Base-by-base conservation (phyloP, 1,140 invertebrate species). In the Drosophila nikananu region DNA sequence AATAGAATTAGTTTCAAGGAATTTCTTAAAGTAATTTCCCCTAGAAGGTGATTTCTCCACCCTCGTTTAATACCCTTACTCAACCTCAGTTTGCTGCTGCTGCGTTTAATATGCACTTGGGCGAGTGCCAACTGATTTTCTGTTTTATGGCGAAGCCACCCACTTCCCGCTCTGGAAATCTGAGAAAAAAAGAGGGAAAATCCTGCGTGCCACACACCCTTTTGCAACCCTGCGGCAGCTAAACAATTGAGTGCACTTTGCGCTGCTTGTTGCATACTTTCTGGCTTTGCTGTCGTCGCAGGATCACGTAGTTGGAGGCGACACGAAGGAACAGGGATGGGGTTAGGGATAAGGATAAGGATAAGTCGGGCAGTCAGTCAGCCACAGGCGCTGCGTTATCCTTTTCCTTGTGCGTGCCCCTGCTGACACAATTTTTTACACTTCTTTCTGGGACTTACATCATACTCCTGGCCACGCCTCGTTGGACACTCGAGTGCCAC, bases 401-500 rank as follows among this genome's bases (percentile, higher is more conserved):
- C 64, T 51, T 57, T 42, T 72, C 67, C 55, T 44, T 87, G 83
- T 89, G 77, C 86, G 84, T 78, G 68, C 71, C 68, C 55, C 68
- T 83, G 77, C 77, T 87, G 84, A 84, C 81, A 84, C 84, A 76
- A 79, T 90, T 87, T 82, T 49, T 64, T 32, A 41, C 74, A 63
- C 79, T 73, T 82, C 74, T 41, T 65, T 61, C 52, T 58, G 49
- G 68, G 71, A 68, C 82, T 86, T 83, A 65, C 83, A 83, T 81
- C 74, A 81, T 81, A 70, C 83, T 87, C 46, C 46, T 57, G 80
- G 71, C 71, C 60, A 89, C 77, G 78, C 62, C 84, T 89, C 70
- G 86, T 90, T 90, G 84, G 60, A 75, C 86, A 81, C 81, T 90
- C 66, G 70, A 84, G 81, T 84, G 81, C 41, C 74, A 84, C 77